Evolutionary conservation across 1,140 invertebrate genomes (phyloP), one percentile per base, ranked within the genome.

Genomic region (Brachionus rubens): DNA sequence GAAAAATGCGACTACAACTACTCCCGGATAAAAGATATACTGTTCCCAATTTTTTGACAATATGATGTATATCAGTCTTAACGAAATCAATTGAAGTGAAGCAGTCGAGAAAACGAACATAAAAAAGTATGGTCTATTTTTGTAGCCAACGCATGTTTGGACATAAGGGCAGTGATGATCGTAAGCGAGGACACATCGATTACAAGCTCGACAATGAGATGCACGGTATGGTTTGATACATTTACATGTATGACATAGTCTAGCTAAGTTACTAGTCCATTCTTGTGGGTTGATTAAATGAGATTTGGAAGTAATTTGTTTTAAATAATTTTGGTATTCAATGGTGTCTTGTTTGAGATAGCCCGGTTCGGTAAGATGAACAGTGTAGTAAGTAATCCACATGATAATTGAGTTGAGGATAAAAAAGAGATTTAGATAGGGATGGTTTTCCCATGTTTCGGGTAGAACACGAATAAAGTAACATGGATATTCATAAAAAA

Each of bases 331-430:
- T 79, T 92, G 90, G 82, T 96, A 95, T 7, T 91, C 90, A 62
- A 93, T 92, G 1, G 91, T 91, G 81, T 93, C 93, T 78, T 90
- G 88, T 0, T 91, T 90, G 59, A 95, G 88, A 79, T 92, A 95
- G 2, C 93, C 92, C 0, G 92, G 93, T 84, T 95, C 91, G 75
- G 90, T 88, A 21, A 91, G 88, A 80, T 93, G 93, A 3, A 92
- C 91, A 24, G 92, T 89, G n/a, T 92, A 88, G 89, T 93, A 91
- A 78, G 90, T 92, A 2, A 94, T 84, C 92, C 92, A 95, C 92
- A 95, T 94, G 1, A 93, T 87, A 5, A 89, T 85, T 81, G 94
- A 94, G 89, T 91, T 91, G 79, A 92, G 91, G 68, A 94, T 90
- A 81, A 94, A 95, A 79, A 91, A 90, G 78, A 94, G 92, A 82